These are phyloP conservation scores for Lepisosteus osseus DNA, from an alignment of 2,113 vertebrate genomes.

Conservation along the genomic window DNA sequence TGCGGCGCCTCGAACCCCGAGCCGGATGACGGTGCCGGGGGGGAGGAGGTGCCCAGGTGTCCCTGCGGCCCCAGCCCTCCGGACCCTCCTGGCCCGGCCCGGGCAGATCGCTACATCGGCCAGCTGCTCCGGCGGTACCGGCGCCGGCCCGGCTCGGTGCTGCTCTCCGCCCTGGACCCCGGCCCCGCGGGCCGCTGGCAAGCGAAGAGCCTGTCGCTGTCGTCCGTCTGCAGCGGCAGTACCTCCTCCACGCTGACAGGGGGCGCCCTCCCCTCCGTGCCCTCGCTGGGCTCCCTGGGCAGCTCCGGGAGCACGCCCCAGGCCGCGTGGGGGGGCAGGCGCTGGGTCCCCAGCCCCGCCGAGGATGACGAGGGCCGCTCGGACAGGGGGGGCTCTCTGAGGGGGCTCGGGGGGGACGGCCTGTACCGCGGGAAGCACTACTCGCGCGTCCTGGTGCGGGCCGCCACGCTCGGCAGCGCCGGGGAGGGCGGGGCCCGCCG, in stretches of 20 bases:
- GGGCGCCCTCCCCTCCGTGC: conserved; percentile 26
- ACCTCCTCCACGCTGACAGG: conserved; percentile 41
- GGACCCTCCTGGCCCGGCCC: conserved; percentile 42
- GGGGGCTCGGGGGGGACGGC: no score
- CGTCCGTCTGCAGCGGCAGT: conserved; percentile 55
- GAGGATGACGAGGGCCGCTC: no score
- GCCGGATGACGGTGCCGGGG: no score
- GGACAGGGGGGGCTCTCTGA: no score
- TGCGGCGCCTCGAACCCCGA: not conserved
- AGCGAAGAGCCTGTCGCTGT: conserved; percentile 45
- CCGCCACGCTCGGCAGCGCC: no score
- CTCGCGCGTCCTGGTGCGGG: no score
- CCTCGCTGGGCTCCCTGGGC: conserved; percentile 62
- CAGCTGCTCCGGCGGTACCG: conserved; percentile 63
- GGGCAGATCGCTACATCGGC: conserved; percentile 70
- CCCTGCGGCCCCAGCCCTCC: conserved; percentile 28
- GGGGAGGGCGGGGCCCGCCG: no score
- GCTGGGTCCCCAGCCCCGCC: no score
- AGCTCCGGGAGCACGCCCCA: conserved; percentile 48
- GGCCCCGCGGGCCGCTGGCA: conserved; percentile 28
- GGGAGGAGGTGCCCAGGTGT: not conserved
- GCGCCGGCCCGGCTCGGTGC: conserved; percentile 38
- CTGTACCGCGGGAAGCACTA: no score
- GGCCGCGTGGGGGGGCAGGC: no score
- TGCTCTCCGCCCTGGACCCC: conserved; percentile 22